A percentile compares a stretch with the other conserved stretches of the same genome.
These are phyloP conservation scores for Notechis scutatus DNA, from an alignment of 2,113 vertebrate genomes.

Conservation along the genomic window DNA sequence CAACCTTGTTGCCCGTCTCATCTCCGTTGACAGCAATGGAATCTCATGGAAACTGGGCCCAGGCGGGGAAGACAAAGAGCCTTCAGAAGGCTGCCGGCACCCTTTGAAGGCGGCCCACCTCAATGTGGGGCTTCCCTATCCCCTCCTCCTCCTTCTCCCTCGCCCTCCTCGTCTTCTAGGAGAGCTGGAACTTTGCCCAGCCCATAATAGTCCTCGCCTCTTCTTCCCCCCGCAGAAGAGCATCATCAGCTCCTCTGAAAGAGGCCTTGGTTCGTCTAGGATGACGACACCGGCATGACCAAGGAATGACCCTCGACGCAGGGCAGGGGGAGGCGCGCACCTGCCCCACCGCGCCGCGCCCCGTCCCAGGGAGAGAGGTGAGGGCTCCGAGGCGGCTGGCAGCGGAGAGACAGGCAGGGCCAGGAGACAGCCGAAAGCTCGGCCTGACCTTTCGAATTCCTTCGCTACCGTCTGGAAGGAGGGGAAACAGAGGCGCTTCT, in stretches of 20 bases:
- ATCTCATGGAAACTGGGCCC: neutral
- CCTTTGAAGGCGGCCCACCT: neutral
- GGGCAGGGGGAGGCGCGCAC: neutral
- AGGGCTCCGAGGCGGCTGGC: neutral
- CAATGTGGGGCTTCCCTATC: neutral
- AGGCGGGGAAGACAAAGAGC: neutral
- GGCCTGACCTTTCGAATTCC: neutral
- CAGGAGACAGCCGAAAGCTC: neutral
- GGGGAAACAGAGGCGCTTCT: neutral
- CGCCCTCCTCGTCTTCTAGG: neutral
- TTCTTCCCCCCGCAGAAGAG: neutral
- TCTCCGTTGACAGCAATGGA: slow-evolving; percentile 14
- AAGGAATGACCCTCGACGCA: neutral
- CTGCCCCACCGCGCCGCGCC: neutral
- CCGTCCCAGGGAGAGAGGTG: neutral
- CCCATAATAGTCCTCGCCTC: neutral
- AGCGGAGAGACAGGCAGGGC: neutral
- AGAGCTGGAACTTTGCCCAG: neutral
- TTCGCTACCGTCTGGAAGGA: neutral
- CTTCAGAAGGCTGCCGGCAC: neutral
- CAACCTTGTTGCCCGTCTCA: neutral
- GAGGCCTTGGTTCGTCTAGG: neutral
- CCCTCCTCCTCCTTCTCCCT: too few species aligned
- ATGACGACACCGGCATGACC: neutral
- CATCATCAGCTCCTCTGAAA: neutral